Percentiles rank a stretch among this genome's conserved stretches.
Evolutionary conservation across 2,888 invertebrate species (phyloP).

Genomic region (Hypomecis punctinalis): DNA sequence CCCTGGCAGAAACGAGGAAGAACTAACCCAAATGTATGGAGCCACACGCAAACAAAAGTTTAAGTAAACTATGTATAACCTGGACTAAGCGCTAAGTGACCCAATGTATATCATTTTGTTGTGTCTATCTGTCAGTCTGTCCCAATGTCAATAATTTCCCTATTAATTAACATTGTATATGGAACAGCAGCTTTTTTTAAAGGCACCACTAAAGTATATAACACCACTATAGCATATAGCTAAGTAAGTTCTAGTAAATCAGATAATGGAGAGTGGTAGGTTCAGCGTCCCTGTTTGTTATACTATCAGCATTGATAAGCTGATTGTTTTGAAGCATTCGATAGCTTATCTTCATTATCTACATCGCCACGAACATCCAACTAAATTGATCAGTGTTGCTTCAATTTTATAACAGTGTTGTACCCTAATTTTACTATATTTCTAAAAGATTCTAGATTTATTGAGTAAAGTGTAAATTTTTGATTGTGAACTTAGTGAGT

Average conservation of each 20-base stretch:
- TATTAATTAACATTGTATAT: too few species aligned
- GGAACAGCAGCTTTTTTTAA: not conserved
- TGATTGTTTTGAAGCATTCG: slow-evolving; percentile 40
- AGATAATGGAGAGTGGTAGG: slow-evolving; percentile 12
- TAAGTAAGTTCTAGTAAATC: slow-evolving; percentile 3
- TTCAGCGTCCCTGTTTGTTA: slow-evolving; percentile 29
- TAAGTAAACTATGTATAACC: too few species aligned
- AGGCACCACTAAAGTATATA: too few species aligned
- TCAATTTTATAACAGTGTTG: slow-evolving; percentile 11
- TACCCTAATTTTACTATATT: not conserved
- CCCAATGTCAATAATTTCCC: too few species aligned
- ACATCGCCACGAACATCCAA: slow-evolving; percentile 25
- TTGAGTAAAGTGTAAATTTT: not conserved
- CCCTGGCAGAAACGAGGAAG: too few species aligned
- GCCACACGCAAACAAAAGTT: too few species aligned
- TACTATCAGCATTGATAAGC: slow-evolving; percentile 40
- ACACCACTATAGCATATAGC: too few species aligned
- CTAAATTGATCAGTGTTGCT: slow-evolving; percentile 24
- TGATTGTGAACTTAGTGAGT: too few species aligned
- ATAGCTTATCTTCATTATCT: slow-evolving; percentile 41
- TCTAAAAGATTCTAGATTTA: not conserved
- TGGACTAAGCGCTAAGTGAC: too few species aligned
- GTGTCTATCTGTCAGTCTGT: too few species aligned
- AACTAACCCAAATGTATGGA: too few species aligned
- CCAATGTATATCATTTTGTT: not conserved